Conservation (phyloP, 2,888 invertebrate genomes). For the Willowsia nigromaculata region DNA sequence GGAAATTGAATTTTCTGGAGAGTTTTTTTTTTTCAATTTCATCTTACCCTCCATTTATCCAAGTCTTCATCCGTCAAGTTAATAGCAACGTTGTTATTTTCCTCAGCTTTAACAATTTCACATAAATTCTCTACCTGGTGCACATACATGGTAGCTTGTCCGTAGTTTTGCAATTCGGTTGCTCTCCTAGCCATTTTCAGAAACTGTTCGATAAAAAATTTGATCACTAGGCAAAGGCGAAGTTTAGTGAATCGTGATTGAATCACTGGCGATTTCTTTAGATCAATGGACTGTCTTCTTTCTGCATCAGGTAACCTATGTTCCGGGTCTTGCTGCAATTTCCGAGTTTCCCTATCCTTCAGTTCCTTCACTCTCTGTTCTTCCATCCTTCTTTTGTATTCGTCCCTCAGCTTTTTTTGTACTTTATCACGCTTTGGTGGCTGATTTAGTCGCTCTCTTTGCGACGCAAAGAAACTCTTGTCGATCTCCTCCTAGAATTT, state of each 20-base stretch:
- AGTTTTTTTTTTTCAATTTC: background rate
- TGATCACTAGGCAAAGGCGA: slow-evolving; percentile 80
- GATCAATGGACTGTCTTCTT: slow-evolving; percentile 74
- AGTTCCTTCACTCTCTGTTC: background rate
- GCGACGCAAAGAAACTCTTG: background rate
- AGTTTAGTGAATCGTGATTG: slow-evolving; percentile 51
- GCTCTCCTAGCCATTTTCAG: slow-evolving; percentile 86
- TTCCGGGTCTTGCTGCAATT: slow-evolving; percentile 77
- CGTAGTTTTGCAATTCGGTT: slow-evolving; percentile 84
- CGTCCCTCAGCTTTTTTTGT: background rate
- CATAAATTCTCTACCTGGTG: slow-evolving; percentile 87
- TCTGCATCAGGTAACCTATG: slow-evolving; percentile 66
- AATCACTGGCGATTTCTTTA: slow-evolving; percentile 66
- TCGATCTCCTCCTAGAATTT: slow-evolving; percentile 62
- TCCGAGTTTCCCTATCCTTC: slow-evolving; percentile 34
- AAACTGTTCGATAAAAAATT: slow-evolving; percentile 87
- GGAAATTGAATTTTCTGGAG: no score
- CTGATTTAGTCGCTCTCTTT: background rate
- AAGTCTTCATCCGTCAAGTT: slow-evolving; percentile 29
- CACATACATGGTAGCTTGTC: slow-evolving; percentile 86
- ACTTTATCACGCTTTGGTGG: background rate
- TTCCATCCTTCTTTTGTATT: background rate
- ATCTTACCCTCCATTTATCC: slow-evolving; percentile 62
- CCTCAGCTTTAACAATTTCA: slow-evolving; percentile 81
- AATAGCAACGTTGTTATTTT: background rate